A percentile compares a stretch with the other conserved stretches of the same genome.
These are phyloP conservation scores for Mellilla xanthometata DNA, from an alignment of 2,888 invertebrate species.

Conservation along the genomic window DNA sequence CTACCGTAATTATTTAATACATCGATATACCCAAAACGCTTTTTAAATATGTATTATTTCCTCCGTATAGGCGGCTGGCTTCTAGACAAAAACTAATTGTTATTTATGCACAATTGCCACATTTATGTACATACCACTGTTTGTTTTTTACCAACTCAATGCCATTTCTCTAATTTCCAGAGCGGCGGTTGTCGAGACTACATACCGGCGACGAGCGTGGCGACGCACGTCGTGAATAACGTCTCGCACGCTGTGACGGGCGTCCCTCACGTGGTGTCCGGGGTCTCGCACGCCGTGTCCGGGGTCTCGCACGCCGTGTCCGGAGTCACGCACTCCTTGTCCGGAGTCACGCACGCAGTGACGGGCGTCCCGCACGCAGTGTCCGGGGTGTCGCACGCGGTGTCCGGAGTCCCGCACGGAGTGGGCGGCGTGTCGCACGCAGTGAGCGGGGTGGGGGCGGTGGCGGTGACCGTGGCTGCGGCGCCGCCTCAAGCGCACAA, in stretches of 20 bases:
- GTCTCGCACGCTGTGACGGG: constrained; percentile 33
- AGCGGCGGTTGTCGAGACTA: constrained; percentile 74
- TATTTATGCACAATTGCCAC: no score
- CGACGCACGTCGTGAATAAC: constrained; percentile 13
- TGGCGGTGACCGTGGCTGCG: constrained; percentile 17
- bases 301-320: constrained; percentile 1
- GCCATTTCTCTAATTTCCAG: no score
- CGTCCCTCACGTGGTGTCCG: constrained; percentile 2
- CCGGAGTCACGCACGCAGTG: not conserved
- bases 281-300: not conserved
- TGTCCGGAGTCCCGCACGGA: constrained; percentile 1
- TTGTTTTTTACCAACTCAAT: no score
- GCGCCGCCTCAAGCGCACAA: constrained; percentile 58
- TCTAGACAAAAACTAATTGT: no score
- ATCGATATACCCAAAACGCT: no score
- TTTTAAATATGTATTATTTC: no score
- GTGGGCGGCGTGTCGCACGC: constrained; percentile 19
- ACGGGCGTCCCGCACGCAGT: constrained; percentile 5
- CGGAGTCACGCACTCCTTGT: constrained; percentile 8
- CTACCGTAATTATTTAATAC: no score
- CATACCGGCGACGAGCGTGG: constrained; percentile 40
- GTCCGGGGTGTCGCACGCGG: constrained; percentile 15
- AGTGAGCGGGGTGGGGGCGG: constrained; percentile 22
- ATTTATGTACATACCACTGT: no score
- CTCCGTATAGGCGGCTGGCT: no score